phyloP scores from a whole-genome alignment of 2,888 invertebrate genomes.

The Oxytorus armatus region DNA sequence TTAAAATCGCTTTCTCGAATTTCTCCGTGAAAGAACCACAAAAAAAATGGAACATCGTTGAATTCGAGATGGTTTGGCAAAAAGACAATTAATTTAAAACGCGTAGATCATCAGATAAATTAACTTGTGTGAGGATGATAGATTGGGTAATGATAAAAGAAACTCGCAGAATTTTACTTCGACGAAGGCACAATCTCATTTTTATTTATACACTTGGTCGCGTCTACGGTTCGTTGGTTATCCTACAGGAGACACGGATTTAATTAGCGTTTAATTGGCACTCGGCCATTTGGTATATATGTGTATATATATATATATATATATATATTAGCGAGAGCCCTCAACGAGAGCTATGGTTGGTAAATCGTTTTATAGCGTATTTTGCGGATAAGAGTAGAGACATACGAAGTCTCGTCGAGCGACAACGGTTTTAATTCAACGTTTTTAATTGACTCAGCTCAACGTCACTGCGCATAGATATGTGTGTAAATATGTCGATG shows the following conservation, averaged over 20 bases:
- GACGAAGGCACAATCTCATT: slow-evolving; percentile 59
- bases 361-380: slow-evolving; percentile 37
- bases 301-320: too few relatives aligned
- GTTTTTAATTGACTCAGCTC: slow-evolving; percentile 64
- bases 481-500: background rate
- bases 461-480: slow-evolving; percentile 24
- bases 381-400: slow-evolving; percentile 42
- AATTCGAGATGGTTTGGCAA: slow-evolving; percentile 27
- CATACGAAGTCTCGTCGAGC: slow-evolving; percentile 44
- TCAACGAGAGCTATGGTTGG: slow-evolving; percentile 31
- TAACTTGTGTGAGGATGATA: slow-evolving; percentile 30
- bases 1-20: background rate
- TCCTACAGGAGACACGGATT: slow-evolving; percentile 72
- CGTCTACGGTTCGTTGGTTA: slow-evolving; percentile 21
- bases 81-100: slow-evolving; percentile 56
- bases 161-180: slow-evolving; percentile 43
- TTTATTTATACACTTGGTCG: slow-evolving; percentile 59
- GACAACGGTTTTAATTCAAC: slow-evolving; percentile 76
- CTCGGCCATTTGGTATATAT: slow-evolving; percentile 65
- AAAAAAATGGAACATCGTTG: slow-evolving; percentile 26
- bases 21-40: slow-evolving; percentile 4
- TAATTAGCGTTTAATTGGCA: slow-evolving; percentile 75
- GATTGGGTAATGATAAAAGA: slow-evolving; percentile 40
- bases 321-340: too few relatives aligned
- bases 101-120: slow-evolving; percentile 35